Percentiles rank a stretch among this genome's conserved stretches.
Evolutionary conservation across 1,140 invertebrate genomes (phyloP).

Genomic region (Microvelia longipes): DNA sequence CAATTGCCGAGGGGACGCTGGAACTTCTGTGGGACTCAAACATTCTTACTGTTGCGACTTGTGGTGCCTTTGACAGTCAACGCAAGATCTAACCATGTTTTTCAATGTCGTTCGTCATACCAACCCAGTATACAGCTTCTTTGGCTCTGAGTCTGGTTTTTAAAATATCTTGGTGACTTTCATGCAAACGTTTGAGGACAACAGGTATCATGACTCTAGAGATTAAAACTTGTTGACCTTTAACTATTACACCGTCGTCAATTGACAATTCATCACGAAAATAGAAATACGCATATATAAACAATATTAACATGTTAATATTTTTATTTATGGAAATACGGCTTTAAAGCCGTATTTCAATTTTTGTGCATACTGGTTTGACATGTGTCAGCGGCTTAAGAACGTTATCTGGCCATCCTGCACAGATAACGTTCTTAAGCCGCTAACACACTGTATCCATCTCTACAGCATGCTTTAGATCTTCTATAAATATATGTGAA

Average conservation of each 20-base stretch:
- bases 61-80: neutral
- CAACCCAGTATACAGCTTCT: neutral
- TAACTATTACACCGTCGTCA: neutral
- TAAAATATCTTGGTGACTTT: neutral
- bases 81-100: neutral
- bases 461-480: neutral
- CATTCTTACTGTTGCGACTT: neutral
- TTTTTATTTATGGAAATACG: too few species aligned
- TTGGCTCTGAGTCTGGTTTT: neutral
- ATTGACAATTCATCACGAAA: neutral
- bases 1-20: neutral
- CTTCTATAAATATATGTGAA: neutral
- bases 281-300: neutral
- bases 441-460: neutral
- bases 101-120: neutral
- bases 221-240: neutral
- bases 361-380: too few species aligned
- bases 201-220: neutral
- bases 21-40: neutral
- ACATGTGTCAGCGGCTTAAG: too few species aligned
- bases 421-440: neutral
- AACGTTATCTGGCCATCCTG: neutral
- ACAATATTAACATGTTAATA: too few species aligned
- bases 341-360: too few species aligned
- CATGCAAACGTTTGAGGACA: neutral